Evolutionary conservation across 1,140 invertebrate genomes (phyloP).

Genomic region (Drosophila melanogaster): DNA sequence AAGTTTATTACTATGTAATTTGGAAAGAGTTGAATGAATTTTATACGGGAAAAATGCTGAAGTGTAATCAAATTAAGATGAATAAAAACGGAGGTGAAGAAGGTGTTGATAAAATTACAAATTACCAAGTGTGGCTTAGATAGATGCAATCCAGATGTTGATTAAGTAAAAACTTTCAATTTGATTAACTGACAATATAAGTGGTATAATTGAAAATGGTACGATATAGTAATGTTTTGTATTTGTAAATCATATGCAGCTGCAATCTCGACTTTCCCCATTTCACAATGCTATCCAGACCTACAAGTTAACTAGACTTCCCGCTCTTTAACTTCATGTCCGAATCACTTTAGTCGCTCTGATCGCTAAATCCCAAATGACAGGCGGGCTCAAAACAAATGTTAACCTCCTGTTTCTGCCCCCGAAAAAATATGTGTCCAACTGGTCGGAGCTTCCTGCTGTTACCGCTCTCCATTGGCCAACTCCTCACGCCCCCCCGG

Average conservation of each 20-base stretch:
- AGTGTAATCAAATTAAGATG: not conserved
- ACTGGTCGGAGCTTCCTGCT: slow-evolving; percentile 69
- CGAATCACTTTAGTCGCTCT: slow-evolving; percentile 23
- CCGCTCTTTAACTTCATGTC: slow-evolving; percentile 12
- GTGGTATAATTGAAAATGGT: no score
- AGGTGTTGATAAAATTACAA: not conserved
- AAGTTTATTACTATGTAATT: not conserved
- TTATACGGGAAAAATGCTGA: not conserved
- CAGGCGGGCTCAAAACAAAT: slow-evolving; percentile 70
- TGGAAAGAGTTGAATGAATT: slow-evolving; percentile 34
- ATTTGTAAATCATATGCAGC: not conserved
- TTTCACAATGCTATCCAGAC: slow-evolving; percentile 1
- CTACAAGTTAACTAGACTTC: not conserved
- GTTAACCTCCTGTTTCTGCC: slow-evolving; percentile 10
- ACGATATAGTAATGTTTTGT: no score
- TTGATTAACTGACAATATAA: no score
- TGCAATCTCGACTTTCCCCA: not conserved
- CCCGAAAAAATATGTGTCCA: slow-evolving; percentile 40
- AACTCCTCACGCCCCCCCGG: not conserved
- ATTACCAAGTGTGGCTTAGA: no score
- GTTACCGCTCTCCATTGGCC: slow-evolving; percentile 24
- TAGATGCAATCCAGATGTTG: no score
- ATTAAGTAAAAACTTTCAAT: no score
- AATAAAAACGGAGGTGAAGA: not conserved
- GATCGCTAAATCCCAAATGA: slow-evolving; percentile 51